Conservation (phyloP, 1,140 invertebrate genomes). For the Tetragonula clypearis region DNA sequence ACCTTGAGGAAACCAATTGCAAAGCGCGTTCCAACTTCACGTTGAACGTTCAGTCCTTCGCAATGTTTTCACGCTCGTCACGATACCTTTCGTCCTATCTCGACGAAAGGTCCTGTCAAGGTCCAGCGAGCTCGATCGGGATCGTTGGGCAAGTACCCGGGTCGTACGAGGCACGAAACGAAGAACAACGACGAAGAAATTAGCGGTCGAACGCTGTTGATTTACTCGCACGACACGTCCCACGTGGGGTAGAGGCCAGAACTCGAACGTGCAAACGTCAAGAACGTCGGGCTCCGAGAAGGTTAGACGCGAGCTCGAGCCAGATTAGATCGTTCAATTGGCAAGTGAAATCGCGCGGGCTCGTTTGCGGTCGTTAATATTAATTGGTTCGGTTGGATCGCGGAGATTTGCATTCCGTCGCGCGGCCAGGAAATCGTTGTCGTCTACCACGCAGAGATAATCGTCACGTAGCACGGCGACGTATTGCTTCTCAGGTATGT, state of each 20-base stretch:
- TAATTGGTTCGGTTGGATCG: conserved; percentile 51
- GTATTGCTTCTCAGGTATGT: conserved; percentile 51
- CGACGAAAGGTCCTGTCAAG: conserved; percentile 3
- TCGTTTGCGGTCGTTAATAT: conserved; percentile 59
- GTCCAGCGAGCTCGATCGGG: not conserved
- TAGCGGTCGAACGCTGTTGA: conserved; percentile 44
- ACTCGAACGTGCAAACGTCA: not conserved
- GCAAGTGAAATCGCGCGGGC: conserved; percentile 41
- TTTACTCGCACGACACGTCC: conserved; percentile 55
- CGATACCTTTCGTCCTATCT: not conserved
- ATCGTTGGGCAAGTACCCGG: conserved; percentile 3
- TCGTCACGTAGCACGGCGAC: conserved; percentile 62
- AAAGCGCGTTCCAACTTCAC: not conserved
- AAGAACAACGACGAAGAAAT: conserved; percentile 13
- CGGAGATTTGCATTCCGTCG: conserved; percentile 60
- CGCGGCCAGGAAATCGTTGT: conserved; percentile 61
- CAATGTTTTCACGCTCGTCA: not conserved
- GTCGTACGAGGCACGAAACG: not conserved
- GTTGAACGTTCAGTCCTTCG: too few species aligned
- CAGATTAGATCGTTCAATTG: conserved; percentile 62
- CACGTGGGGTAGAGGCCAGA: conserved; percentile 17
- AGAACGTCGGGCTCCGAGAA: conserved; percentile 39
- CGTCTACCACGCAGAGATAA: conserved; percentile 60
- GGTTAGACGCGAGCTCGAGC: conserved; percentile 34
- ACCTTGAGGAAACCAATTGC: not conserved